A percentile compares a stretch with the other conserved stretches of the same genome.
These are phyloP conservation scores for Osmerus eperlanus DNA, from an alignment of 2,113 vertebrate species.

Conservation along the genomic window DNA sequence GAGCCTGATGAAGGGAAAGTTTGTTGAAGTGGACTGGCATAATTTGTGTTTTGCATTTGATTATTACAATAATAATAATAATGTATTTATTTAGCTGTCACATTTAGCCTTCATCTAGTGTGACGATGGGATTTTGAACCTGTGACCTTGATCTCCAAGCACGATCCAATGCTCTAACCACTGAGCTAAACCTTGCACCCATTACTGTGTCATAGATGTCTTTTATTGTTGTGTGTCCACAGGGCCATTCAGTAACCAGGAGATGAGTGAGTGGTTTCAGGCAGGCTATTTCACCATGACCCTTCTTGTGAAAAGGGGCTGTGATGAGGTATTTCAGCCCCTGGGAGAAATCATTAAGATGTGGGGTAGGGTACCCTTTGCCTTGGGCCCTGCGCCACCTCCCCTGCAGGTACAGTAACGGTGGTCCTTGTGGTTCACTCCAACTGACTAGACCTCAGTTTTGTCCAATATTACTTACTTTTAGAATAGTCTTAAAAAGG, in stretches of 20 bases:
- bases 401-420: constrained; percentile 80
- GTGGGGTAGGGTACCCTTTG: constrained; percentile 95
- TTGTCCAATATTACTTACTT: background rate
- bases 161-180: no score
- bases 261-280: constrained; percentile 99
- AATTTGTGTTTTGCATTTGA: no score
- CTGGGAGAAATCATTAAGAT: constrained; percentile 97
- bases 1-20: constrained; percentile 27
- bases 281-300: constrained; percentile 98
- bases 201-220: no score
- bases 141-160: background rate
- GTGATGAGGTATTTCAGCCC: constrained; percentile 93
- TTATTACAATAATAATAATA: no score
- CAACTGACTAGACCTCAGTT: background rate
- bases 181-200: background rate
- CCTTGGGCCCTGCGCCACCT: constrained; percentile 83
- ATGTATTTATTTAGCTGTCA: no score
- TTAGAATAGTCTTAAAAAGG: no score
- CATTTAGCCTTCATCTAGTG: background rate
- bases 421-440: background rate
- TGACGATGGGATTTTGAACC: background rate
- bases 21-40: background rate
- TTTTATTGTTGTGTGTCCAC: constrained; percentile 20
- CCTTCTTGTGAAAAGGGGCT: constrained; percentile 91
- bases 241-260: constrained; percentile 97